Conservation (phyloP, 2,888 invertebrate genomes). For the Drosophila stalkeri region DNA sequence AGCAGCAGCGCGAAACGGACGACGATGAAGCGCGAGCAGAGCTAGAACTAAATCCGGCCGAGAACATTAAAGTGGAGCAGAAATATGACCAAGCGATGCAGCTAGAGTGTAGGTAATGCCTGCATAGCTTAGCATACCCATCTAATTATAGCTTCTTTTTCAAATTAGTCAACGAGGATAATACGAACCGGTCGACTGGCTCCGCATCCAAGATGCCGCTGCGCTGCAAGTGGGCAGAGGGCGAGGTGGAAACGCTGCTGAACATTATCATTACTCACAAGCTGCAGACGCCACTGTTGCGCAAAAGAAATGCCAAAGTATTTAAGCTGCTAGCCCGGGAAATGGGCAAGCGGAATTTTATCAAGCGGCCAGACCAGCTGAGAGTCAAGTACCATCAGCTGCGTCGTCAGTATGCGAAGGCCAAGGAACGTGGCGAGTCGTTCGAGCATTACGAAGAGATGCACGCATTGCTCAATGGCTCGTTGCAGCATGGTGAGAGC, state of each 20-base stretch:
- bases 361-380: slow-evolving; percentile 58
- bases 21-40: neutral
- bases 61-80: slow-evolving; percentile 36
- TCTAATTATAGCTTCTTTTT: neutral
- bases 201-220: neutral
- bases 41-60: neutral
- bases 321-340: slow-evolving; percentile 56
- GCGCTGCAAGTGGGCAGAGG: slow-evolving; percentile 55
- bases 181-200: neutral
- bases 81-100: slow-evolving; percentile 46
- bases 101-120: slow-evolving; percentile 31
- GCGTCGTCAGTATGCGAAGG: slow-evolving; percentile 45
- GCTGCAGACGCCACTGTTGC: slow-evolving; percentile 43
- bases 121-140: neutral
- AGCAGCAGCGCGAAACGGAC: neutral
- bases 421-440: slow-evolving; percentile 32
- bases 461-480: slow-evolving; percentile 41
- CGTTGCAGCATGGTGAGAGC: slow-evolving; percentile 10
- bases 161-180: slow-evolving; percentile 20
- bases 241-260: slow-evolving; percentile 54
- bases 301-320: slow-evolving; percentile 54
- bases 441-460: slow-evolving; percentile 52
- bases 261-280: slow-evolving; percentile 45
- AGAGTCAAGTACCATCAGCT: slow-evolving; percentile 56
- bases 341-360: slow-evolving; percentile 40